Base-by-base conservation (phyloP, 2,113 vertebrate genomes). In the Dolichotis patagonum region DNA sequence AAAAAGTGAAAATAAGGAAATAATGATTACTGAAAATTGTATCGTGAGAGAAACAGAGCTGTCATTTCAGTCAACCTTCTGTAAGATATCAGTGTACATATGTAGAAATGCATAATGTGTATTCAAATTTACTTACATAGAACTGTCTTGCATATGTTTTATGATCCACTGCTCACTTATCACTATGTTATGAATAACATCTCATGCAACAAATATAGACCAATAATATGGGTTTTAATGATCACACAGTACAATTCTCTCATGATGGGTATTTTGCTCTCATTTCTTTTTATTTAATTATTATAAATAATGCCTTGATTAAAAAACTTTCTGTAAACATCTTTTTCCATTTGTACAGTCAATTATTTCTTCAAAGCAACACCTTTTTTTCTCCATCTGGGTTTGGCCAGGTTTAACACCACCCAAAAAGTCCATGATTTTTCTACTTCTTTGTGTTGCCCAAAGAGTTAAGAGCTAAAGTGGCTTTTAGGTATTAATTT, bases 331-430 rank as follows among this genome's bases (percentile, higher is more conserved):
- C 30, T 94, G 28, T 43, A 94, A 85, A 46, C 9, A 38, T 77
- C 16, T 90, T 93, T 86, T 92, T 38, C 9, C 32, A 82, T 24
- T 94, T 82, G 28, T 81, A 20, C 24, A 71, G 24, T 71, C 38
- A 85, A 43, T 92, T 81, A 92, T 77, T 43, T 97, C 43, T 92
- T 90, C 82, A 77, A 90, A 92, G 77, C 85, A 67, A 87, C 35
- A 81, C 16, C 63, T 62, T 84, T n/a, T 96, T 58, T 88, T 19
- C 7, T 49, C 19, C 30, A n/a, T 17, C 35, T 80, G n/a, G 7
- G 14, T 89, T 94, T 32, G 26, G 26, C 49, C 54, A 49, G 22
- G 46, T 94, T 97, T 88, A 43, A 58, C 43, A 71, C 20, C 16
- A 85, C 49, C 49, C 8, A 5, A 2, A 85, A 93, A 86, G 54